Conservation (phyloP, 2,888 invertebrate species). For the Gymnocheta viridis region DNA sequence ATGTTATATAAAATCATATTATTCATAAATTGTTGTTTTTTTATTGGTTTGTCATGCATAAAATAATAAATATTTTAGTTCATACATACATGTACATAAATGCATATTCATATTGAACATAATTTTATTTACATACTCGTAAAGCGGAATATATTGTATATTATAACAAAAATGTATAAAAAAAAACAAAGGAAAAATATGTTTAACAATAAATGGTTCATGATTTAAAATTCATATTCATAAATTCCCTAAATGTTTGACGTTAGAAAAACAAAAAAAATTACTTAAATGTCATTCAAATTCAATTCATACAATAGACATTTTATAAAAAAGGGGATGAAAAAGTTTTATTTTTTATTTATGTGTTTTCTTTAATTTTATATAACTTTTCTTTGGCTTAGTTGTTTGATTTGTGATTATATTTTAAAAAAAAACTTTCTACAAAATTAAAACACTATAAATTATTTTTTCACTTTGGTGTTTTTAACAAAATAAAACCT, state of each 20-base stretch:
- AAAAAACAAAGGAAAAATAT: constrained; percentile 38
- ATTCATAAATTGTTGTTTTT: constrained; percentile 54
- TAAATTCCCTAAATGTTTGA: constrained; percentile 53
- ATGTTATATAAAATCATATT: constrained; percentile 60
- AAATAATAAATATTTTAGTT: constrained; percentile 67
- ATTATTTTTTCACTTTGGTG: constrained; percentile 24
- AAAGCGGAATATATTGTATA: neutral
- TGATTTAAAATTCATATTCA: constrained; percentile 38
- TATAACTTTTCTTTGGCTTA: neutral
- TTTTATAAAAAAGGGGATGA: neutral
- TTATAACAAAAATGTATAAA: constrained; percentile 12
- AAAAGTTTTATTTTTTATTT: neutral
- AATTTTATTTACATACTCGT: neutral
- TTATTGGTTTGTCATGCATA: constrained; percentile 66
- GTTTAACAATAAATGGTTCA: constrained; percentile 25
- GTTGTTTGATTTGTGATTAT: neutral
- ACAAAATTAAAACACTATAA: constrained; percentile 34
- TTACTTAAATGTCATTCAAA: neutral
- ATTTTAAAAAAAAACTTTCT: neutral
- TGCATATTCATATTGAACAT: constrained; percentile 52
- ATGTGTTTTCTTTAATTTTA: neutral
- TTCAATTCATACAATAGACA: neutral
- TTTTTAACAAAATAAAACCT: constrained; percentile 47
- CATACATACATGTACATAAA: constrained; percentile 56
- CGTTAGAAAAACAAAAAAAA: constrained; percentile 17